phyloP scores from a whole-genome alignment of 2,797 vertebrate genomes.

The Corythornis leucogaster region DNA sequence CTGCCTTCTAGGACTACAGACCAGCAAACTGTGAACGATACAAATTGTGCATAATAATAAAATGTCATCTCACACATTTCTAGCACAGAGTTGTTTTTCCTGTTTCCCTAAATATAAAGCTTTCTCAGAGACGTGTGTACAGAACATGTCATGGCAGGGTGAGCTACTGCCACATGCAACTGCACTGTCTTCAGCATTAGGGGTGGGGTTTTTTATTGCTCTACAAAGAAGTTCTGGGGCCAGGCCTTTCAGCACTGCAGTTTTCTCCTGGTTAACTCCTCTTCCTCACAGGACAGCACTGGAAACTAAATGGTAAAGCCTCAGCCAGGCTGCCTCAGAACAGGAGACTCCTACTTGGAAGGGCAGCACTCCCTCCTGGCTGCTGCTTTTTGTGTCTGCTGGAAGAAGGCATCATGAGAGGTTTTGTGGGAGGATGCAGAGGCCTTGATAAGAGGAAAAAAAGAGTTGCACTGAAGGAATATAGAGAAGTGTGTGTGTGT shows the following conservation, averaged over 20 bases:
- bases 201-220: background rate
- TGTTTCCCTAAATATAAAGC: background rate
- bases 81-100: background rate
- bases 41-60: constrained; percentile 34
- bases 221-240: background rate
- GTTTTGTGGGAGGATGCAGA: background rate
- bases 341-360: background rate
- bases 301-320: background rate
- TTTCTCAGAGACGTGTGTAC: background rate
- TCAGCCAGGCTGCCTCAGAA: background rate
- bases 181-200: background rate
- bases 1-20: background rate
- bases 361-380: background rate
- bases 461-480: background rate
- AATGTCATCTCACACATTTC: background rate
- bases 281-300: background rate
- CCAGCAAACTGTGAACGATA: constrained; percentile 39
- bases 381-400: background rate
- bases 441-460: background rate
- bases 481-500: background rate
- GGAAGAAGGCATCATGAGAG: background rate
- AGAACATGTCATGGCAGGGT: too few relatives aligned
- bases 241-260: background rate
- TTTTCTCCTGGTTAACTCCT: background rate
- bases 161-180: too few relatives aligned